phyloP scores from a whole-genome alignment of 2,888 invertebrate genomes.

The Embidobia sp. region DNA sequence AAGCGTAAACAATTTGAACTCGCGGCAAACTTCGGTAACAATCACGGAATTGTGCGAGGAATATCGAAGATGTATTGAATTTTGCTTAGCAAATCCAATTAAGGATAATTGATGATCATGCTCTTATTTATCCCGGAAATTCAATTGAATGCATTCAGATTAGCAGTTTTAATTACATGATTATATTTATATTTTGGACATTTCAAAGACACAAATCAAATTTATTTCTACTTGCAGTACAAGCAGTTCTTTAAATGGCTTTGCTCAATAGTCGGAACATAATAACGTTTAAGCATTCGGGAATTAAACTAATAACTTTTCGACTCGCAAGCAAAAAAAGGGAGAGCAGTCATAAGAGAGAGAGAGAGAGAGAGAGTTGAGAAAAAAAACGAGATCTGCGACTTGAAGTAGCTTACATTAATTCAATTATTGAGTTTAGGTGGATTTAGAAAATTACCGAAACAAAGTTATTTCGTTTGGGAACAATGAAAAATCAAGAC shows the following conservation, averaged over 20 bases:
- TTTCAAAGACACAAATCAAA: slow-evolving; percentile 30
- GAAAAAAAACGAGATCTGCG: not conserved
- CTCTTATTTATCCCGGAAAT: slow-evolving; percentile 28
- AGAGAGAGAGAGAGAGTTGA: not conserved
- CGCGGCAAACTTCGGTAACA: slow-evolving; percentile 22
- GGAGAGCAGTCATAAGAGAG: not conserved
- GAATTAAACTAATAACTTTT: slow-evolving; percentile 45
- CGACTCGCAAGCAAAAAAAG: slow-evolving; percentile 14
- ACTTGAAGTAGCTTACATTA: slow-evolving; percentile 14
- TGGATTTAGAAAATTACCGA: slow-evolving; percentile 13
- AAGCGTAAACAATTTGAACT: slow-evolving; percentile 22
- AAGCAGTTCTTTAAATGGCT: slow-evolving; percentile 40
- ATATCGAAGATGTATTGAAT: slow-evolving; percentile 20
- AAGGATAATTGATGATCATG: slow-evolving; percentile 27
- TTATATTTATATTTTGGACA: slow-evolving; percentile 37
- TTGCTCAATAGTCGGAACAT: slow-evolving; percentile 22
- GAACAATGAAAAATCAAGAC: slow-evolving; percentile 28
- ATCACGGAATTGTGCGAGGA: slow-evolving; percentile 6
- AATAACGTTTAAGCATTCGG: slow-evolving; percentile 28
- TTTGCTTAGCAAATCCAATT: slow-evolving; percentile 11
- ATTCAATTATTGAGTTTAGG: slow-evolving; percentile 33
- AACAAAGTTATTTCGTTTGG: slow-evolving; percentile 10
- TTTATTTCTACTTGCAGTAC: slow-evolving; percentile 29
- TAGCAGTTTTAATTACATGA: slow-evolving; percentile 46
- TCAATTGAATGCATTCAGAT: slow-evolving; percentile 26